Evolutionary conservation across 2,113 vertebrate species (phyloP), one percentile per base, ranked within the genome.

Genomic region (Macrotus californicus): DNA sequence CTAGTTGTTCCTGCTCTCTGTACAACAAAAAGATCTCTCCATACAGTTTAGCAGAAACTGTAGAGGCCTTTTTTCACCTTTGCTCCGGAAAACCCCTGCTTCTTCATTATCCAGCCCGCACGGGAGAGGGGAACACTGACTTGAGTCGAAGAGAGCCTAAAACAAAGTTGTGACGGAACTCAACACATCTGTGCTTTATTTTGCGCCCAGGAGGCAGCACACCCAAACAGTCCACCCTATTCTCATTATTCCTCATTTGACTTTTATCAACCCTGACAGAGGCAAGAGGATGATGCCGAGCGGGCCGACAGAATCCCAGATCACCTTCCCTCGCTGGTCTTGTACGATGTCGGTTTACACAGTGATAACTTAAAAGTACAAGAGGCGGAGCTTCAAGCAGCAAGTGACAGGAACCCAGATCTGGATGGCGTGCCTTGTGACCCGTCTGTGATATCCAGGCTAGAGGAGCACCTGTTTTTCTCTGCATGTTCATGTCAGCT

Each of bases 201-300:
- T 54, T 76, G 7, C 83, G 29, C 34, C 80, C 72, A 29, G 3
- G 80, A 96, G 89, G 87, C 86, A 97, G 75, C 1, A 6, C 24
- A 80, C 39, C 4, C 92, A 48, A 70, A 26, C 72, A 43, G 36
- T 96, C 95, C 39, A 48, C 7, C 52, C 72, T 67, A 12, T 66
- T 87, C 93, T 39, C 34, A 2, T 79, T 95, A 16, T 64, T 82
- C 22, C n/a, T 52, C 46, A 5, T 86, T 93, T 70, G 34, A 66
- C 34, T 88, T 95, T 64, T 43, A 56, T 76, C 36, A 50, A 69
- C 69, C 2, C 8, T 29, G 22, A 75, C 26, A 77, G 13, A 70
- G 50, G 13, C 24, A 19, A 59, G 61, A 81, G 1, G 11, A 26
- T 34, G 56, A 7, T n/a, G 41, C 70, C 10, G 13, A 81, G 43